Evolutionary conservation across 2,888 invertebrate species (phyloP).

Genomic region (Phanerotoma sp.): DNA sequence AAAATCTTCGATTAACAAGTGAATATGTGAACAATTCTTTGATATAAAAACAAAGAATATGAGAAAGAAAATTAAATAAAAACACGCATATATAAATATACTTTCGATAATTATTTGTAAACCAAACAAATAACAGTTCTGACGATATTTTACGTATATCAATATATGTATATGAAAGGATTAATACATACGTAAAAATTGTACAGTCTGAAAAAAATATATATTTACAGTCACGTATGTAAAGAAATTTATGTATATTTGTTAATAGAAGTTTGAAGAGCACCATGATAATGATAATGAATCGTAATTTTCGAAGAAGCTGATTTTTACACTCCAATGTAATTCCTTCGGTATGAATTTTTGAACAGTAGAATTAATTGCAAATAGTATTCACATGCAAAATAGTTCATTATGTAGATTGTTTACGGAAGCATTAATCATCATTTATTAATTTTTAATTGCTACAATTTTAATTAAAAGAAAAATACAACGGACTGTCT

Average conservation of each 20-base stretch:
- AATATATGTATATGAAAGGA: no score
- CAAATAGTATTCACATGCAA: no score
- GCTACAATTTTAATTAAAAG: no score
- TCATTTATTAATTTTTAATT: no score
- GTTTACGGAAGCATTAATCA: no score
- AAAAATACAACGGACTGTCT: no score
- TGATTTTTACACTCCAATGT: not conserved
- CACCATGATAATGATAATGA: conserved; percentile 27
- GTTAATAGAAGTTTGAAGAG: conserved; percentile 41
- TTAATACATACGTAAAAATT: conserved; percentile 7
- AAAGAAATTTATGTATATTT: conserved; percentile 46
- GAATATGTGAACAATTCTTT: no score
- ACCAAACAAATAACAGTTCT: conserved; percentile 5
- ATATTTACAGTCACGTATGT: conserved; percentile 24
- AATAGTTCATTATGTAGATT: no score
- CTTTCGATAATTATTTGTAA: conserved; percentile 8
- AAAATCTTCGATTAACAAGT: conserved; percentile 7
- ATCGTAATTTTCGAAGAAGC: conserved; percentile 3
- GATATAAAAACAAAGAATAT: no score
- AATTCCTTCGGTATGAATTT: no score
- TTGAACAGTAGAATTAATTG: no score
- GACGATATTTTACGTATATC: conserved; percentile 15
- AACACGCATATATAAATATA: conserved; percentile 5
- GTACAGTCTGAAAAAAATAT: conserved; percentile 6
- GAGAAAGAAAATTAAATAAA: no score